These are phyloP conservation scores for Heliothis subflexa DNA, from an alignment of 1,140 invertebrate genomes.

Conservation along the genomic window DNA sequence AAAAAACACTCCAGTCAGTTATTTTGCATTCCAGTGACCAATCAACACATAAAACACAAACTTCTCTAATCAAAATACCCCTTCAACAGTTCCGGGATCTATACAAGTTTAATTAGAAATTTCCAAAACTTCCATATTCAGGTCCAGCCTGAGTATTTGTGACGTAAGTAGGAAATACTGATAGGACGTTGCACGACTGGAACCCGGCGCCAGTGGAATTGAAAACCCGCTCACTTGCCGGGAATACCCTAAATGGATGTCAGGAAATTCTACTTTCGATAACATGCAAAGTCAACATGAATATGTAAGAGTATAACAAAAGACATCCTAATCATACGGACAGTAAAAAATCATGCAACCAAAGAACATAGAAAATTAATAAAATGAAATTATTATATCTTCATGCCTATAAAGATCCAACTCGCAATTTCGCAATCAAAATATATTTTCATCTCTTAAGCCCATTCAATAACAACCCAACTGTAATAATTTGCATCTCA, in stretches of 20 bases:
- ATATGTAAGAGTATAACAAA: background rate
- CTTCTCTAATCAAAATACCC: too few species aligned
- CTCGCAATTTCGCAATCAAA: slow-evolving; percentile 10
- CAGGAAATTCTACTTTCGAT: slow-evolving; percentile 9
- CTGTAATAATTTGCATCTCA: slow-evolving; percentile 44
- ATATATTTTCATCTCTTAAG: slow-evolving; percentile 26
- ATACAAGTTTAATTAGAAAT: background rate
- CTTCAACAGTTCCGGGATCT: background rate
- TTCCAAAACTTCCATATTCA: background rate
- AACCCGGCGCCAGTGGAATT: background rate
- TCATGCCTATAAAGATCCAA: background rate
- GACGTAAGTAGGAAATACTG: slow-evolving; percentile 13
- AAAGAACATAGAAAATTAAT: background rate
- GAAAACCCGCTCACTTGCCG: slow-evolving; percentile 4
- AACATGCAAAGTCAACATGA: slow-evolving; percentile 6
- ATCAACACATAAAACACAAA: background rate
- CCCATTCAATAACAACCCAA: slow-evolving; percentile 29
- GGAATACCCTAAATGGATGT: slow-evolving; percentile 8
- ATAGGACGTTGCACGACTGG: background rate
- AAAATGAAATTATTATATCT: background rate
- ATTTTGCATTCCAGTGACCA: too few species aligned
- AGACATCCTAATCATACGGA: too few species aligned
- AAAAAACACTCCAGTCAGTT: too few species aligned
- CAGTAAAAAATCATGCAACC: background rate
- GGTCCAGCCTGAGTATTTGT: background rate